These are phyloP conservation scores for Volucella bombylans DNA, from an alignment of 2,888 invertebrate species.

Conservation along the genomic window DNA sequence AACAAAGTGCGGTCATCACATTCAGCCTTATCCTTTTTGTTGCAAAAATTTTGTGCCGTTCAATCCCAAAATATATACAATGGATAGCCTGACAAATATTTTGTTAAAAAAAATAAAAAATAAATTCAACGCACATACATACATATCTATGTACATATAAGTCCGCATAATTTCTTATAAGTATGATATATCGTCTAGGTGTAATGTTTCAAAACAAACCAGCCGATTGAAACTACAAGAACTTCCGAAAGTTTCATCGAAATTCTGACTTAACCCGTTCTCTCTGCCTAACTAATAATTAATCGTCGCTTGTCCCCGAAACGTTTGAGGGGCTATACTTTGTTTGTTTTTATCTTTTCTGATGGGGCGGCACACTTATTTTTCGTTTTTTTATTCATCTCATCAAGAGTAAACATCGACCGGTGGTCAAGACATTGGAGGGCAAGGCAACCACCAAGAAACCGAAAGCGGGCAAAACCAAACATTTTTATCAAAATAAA, in stretches of 20 bases:
- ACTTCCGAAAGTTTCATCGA: slow-evolving; percentile 5
- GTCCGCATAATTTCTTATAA: no score
- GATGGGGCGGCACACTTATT: slow-evolving; percentile 15
- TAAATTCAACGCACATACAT: not conserved
- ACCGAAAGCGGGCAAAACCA: not conserved
- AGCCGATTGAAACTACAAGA: not conserved
- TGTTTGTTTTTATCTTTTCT: slow-evolving; percentile 11
- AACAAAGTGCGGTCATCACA: slow-evolving; percentile 26
- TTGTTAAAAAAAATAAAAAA: slow-evolving; percentile 46
- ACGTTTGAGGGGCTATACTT: not conserved
- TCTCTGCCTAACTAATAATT: slow-evolving; percentile 38
- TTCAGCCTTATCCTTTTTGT: slow-evolving; percentile 49
- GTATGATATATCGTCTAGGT: no score
- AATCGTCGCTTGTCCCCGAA: slow-evolving; percentile 8
- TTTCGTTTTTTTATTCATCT: not conserved
- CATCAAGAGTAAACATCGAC: slow-evolving; percentile 19
- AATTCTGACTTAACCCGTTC: slow-evolving; percentile 34
- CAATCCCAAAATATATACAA: slow-evolving; percentile 53
- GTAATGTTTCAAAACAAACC: no score
- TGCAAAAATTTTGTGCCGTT: slow-evolving; percentile 65
- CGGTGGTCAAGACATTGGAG: no score
- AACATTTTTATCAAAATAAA: no score
- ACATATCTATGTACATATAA: slow-evolving; percentile 15
- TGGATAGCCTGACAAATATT: slow-evolving; percentile 44
- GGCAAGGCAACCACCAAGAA: no score